Evolutionary conservation across 2,113 vertebrate genomes (phyloP), one percentile per base, ranked within the genome.

Genomic region (Macheiramphus alcinus): DNA sequence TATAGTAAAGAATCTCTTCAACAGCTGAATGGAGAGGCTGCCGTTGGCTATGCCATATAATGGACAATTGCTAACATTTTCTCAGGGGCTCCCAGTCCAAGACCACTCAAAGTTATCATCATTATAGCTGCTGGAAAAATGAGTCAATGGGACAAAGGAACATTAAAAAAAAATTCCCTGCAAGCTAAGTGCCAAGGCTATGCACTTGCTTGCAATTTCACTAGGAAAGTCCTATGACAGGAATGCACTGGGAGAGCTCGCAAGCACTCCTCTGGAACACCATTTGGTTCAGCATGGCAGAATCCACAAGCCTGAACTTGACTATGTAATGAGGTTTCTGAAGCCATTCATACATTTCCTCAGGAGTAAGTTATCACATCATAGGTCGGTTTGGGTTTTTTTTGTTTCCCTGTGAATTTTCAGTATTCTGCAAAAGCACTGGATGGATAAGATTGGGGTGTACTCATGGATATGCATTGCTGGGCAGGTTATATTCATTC

Each of bases 141-240:
- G 50, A 98, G 91, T 55, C 55, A 42, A 36, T 62, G 95, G 90
- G 98, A 98, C 59, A 95, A 56, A 32, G 80, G 93, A 18, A 81
- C 48, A 31, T 86, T 98, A 52, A 94, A 56, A 73, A 91, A 94
- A 72, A 94, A 92, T 36, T 86, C 98, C 26, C 70, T 97, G 68
- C 72, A 91, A 76, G 97, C 97, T 92, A 98, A 98, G 40, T 98
- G 98, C 59, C 84, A 97, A 61, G 98, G 98, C 2, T 98, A 97
- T 56, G 86, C 93, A 32, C 15, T 98, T 98, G 3, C 97, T 98
- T 89, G 98, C 97, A 43, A 61, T 98, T 62, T 98, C 96, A 27
- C 65, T 98, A 15, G 98, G 98, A 22, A 84, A 87, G 20, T 43
- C 85, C 15, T 96, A 94, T 94, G 91, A 93, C n/a, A 72, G 94